Evolutionary conservation across 2,113 vertebrate genomes (phyloP), one percentile per base, ranked within the genome.

Genomic region (Rhegmatorhina hoffmannsi): DNA sequence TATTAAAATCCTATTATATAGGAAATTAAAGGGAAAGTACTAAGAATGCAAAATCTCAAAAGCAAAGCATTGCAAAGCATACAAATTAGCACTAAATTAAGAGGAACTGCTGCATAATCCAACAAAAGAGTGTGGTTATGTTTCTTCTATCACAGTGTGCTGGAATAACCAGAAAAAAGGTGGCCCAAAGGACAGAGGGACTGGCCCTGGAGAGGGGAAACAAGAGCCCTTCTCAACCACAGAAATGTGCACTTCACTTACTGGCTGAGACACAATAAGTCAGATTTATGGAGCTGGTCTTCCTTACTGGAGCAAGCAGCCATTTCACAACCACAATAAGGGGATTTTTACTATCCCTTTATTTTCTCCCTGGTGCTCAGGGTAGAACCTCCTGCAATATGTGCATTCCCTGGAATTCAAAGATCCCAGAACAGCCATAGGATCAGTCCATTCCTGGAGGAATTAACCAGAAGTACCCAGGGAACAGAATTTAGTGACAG

Each of bases 1-100:
- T 94, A 93, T 91, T 95, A 94, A 95, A 89, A 95, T 76, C 81
- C 84, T 87, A 92, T 95, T 89, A 94, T 33, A 73, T 46, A 79
- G 62, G 81, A 95, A 94, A 91, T 94, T 89, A 93, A 79, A 55
- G 76, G 59, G 28, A 87, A 87, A 94, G 78, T 34, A 87, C 46
- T 69, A 88, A 78, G 67, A 91, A 76, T 58, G 58, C 33, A 76
- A 69, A 87, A 50, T 62, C 67, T 87, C 66, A 56, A 81, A 79
- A 79, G 58, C 66, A 84, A 91, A 87, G 84, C n/a, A 13, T 26
- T 43, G 78, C 77, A 69, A 73, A 85, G 90, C 92, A 79, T 76
- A 64, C 84, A 73, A 73, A 95, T 84, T 29, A 73, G 46, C 66
- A 19, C 9, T 73, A 53, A 90, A 76, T 60, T 15, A 69, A 58